Conservation (phyloP, 2,888 invertebrate species). For the Catocala nupta region DNA sequence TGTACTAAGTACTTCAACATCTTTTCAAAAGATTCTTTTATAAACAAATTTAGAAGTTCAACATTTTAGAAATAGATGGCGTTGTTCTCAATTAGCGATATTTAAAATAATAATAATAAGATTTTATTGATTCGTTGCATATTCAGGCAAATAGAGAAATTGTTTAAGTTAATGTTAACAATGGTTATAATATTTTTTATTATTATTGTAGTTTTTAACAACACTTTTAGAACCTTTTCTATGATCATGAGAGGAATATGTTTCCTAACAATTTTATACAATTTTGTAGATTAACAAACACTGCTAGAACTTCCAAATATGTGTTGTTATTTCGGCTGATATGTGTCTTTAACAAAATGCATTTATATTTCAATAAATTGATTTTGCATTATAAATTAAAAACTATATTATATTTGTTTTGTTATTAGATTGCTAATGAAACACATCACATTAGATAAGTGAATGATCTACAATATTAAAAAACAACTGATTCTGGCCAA, state of each 20-base stretch:
- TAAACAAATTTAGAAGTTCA: background rate
- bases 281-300: conserved; percentile 15
- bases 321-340: conserved; percentile 43
- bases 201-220: conserved; percentile 19
- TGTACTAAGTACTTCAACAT: background rate
- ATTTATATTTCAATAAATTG: conserved; percentile 45
- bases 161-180: conserved; percentile 26
- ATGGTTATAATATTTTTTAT: conserved; percentile 22
- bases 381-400: conserved; percentile 18
- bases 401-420: background rate
- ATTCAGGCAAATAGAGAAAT: conserved; percentile 36
- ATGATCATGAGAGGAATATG: conserved; percentile 25
- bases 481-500: background rate
- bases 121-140: conserved; percentile 10
- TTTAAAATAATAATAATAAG: no score
- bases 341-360: conserved; percentile 33
- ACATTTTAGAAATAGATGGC: background rate
- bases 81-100: background rate
- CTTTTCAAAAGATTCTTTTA: conserved; percentile 2
- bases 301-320: conserved; percentile 40
- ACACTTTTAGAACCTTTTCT: conserved; percentile 30
- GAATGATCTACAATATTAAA: background rate
- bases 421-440: background rate
- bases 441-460: no score
- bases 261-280: conserved; percentile 36